These are phyloP conservation scores for Ginglymostoma cirratum DNA, from an alignment of 2,113 vertebrate species.

Conservation along the genomic window DNA sequence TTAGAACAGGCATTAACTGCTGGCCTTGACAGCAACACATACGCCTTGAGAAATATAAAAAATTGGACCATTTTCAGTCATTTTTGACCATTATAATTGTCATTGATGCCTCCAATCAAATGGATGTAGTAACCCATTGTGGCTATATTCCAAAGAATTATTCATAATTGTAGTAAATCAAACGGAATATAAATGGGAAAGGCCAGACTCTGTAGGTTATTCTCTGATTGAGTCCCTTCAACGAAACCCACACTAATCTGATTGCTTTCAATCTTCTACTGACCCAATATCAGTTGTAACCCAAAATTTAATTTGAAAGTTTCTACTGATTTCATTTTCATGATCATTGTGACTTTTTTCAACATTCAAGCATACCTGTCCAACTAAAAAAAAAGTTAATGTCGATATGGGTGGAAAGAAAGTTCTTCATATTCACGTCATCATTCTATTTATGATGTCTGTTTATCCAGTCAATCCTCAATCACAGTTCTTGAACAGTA, in stretches of 20 bases:
- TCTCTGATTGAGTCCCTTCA: neutral
- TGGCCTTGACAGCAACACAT: neutral
- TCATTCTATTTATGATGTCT: neutral
- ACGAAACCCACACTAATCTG: neutral
- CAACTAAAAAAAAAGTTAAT: neutral
- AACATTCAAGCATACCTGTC: neutral
- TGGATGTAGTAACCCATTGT: neutral
- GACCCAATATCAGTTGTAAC: neutral
- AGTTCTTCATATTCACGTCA: neutral
- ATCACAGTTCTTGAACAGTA: neutral
- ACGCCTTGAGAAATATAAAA: neutral
- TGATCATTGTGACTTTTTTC: neutral
- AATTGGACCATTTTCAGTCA: neutral
- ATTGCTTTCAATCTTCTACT: neutral
- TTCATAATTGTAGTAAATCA: neutral
- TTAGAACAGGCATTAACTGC: neutral
- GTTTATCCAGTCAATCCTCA: neutral
- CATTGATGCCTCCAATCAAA: neutral
- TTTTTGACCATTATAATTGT: neutral
- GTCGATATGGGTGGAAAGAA: neutral
- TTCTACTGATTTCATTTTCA: neutral
- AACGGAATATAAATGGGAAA: neutral
- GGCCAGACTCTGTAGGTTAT: neutral
- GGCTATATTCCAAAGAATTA: neutral
- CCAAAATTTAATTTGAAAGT: neutral